Evolutionary conservation across 2,113 vertebrate species (phyloP).

Genomic region (Haliaeetus leucogaster): DNA sequence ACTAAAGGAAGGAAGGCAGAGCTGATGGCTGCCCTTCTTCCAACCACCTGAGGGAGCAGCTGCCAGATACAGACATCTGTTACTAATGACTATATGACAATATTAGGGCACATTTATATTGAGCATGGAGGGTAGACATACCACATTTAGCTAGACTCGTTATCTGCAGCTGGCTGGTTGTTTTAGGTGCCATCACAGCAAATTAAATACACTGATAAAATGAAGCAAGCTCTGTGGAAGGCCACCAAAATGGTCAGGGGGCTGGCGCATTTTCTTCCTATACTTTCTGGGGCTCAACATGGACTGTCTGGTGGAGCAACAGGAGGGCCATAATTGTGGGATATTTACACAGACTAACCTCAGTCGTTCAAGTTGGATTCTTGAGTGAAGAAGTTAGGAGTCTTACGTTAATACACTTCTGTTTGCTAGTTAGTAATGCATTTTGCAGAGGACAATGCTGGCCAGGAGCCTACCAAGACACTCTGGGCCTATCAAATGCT

Average conservation of each 20-base stretch:
- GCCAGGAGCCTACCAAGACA: neutral
- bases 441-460: neutral
- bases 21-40: neutral
- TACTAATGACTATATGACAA: neutral
- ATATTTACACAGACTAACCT: neutral
- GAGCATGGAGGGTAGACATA: neutral
- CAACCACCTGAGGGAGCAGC: neutral
- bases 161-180: neutral
- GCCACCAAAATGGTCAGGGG: neutral
- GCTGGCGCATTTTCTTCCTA: neutral
- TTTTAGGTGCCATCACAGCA: neutral
- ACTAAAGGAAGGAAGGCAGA: neutral
- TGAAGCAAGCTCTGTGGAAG: neutral
- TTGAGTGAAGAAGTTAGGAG: neutral
- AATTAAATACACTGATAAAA: neutral
- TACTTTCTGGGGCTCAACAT: neutral
- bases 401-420: neutral
- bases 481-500: neutral
- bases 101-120: neutral
- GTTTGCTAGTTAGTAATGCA: neutral
- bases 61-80: neutral
- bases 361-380: neutral
- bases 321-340: neutral
- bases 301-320: neutral
- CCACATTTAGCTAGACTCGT: no score